Conservation (phyloP, 2,888 invertebrate species). For the Erpobdella octoculata region DNA sequence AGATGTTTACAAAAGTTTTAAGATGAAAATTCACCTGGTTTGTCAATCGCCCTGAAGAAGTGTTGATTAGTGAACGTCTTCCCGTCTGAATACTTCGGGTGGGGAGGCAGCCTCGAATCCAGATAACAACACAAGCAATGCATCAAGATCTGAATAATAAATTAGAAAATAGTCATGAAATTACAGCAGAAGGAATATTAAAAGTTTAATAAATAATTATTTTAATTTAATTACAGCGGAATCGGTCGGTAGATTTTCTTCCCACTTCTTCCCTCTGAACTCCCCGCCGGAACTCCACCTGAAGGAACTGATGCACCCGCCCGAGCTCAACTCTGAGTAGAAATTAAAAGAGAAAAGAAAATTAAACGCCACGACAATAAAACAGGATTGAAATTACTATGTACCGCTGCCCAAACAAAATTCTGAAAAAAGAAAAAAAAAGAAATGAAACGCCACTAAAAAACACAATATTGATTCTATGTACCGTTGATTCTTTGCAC, state of each 20-base stretch:
- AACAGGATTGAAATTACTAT: too few relatives aligned
- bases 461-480: too few relatives aligned
- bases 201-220: too few relatives aligned
- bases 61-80: constrained; percentile 52
- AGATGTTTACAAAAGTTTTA: neutral
- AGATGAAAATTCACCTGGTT: constrained; percentile 49
- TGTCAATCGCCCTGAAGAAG: constrained; percentile 50
- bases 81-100: constrained; percentile 52
- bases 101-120: constrained; percentile 66
- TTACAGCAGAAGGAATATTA: too few relatives aligned
- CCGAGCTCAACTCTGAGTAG: constrained; percentile 64
- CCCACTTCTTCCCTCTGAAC: constrained; percentile 70
- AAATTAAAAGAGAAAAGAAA: too few relatives aligned
- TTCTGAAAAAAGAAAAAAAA: too few relatives aligned
- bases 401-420: too few relatives aligned
- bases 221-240: constrained; percentile 55
- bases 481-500: constrained; percentile 63
- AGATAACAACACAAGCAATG: constrained; percentile 76
- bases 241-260: constrained; percentile 75
- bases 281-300: constrained; percentile 76
- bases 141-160: constrained; percentile 73
- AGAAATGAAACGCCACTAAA: too few relatives aligned
- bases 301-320: constrained; percentile 80
- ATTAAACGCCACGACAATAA: too few relatives aligned
- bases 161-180: too few relatives aligned